Base-by-base conservation (phyloP, 2,797 vertebrate genomes). In the Enteromius anoplus region DNA sequence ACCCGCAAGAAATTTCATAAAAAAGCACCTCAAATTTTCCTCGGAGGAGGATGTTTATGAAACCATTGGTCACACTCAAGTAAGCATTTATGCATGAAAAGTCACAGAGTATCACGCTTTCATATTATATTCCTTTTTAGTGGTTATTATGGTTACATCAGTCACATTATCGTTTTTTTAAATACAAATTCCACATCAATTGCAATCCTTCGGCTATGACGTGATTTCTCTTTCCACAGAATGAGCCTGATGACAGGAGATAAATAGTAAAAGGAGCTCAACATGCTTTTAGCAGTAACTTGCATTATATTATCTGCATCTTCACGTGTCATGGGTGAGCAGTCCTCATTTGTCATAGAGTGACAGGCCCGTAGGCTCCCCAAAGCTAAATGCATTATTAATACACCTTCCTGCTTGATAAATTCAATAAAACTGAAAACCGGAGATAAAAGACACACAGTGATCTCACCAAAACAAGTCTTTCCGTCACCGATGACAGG, bases 301-400 rank as follows among this genome's bases (percentile, higher is more conserved):
- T 82, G 70, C 77, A 85, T 85, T 83, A 85, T 79, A 85, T 85
- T 72, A 68, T 79, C 68, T n/a, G 75, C 81, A 83, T 79, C 76
- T 83, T 85, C 69, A 73, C 42, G 47, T 83, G 51, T 85, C 77
- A 78, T 66, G 60, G 62, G 68, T 75, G 80, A 83, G 65, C 62
- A 65, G 60, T 37, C 70, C 76, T 78, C 81, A 69, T 82, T 75
- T 82, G 81, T 82, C 75, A 78, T 72, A 72, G 23, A 45, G 49
- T 82, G 81, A 86, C 75, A 78, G 55, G 49, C 70, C 80, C 19
- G 21, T 58, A 78, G 81, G 75, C 80, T 86, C 72, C 73, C 75
- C 17, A 83, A 75, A 78, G 70, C 75, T 82, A 86, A 79, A 86
- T 86, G 53, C 75, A 83, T 83, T 83, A 83, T 83, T 83, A 86